A percentile compares a stretch with the other conserved stretches of the same genome.
These are phyloP conservation scores for Anarrhichthys ocellatus DNA, from an alignment of 2,113 vertebrate species.

Conservation along the genomic window DNA sequence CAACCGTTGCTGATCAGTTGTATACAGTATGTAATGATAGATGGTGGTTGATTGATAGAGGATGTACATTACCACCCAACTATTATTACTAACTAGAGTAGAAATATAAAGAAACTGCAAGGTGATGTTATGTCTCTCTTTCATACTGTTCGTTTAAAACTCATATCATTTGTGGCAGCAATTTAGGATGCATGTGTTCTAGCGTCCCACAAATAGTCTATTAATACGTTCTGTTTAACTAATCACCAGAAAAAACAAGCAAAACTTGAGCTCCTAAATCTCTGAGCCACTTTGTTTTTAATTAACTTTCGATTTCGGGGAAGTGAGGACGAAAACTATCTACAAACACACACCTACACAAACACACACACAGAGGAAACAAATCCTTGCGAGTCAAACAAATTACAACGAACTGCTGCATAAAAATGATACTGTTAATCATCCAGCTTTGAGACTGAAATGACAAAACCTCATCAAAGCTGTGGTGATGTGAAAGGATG, in stretches of 20 bases:
- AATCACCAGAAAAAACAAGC: constrained; percentile 9
- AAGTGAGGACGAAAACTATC: constrained; percentile 16
- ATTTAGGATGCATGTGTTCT: neutral
- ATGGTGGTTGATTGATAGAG: neutral
- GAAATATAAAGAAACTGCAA: neutral
- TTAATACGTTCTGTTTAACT: constrained; percentile 24
- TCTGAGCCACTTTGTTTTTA: constrained; percentile 50
- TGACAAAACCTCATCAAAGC: constrained; percentile 18
- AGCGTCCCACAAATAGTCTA: constrained; percentile 3
- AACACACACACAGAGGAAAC: neutral
- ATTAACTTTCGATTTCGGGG: constrained; percentile 55
- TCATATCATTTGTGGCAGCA: neutral
- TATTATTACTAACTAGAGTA: neutral
- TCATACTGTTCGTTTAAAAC: neutral
- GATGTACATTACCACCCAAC: neutral
- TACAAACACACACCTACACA: neutral
- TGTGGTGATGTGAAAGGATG: neutral
- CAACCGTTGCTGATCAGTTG: neutral
- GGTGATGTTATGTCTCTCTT: neutral
- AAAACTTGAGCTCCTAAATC: constrained; percentile 8
- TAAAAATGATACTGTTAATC: constrained; percentile 6
- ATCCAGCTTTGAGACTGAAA: constrained; percentile 2
- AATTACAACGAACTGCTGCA: constrained; percentile 6
- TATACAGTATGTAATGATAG: neutral
- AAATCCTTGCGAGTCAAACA: neutral